These are phyloP conservation scores for Drosophila oshimai DNA, from an alignment of 1,140 invertebrate genomes.

Conservation along the genomic window DNA sequence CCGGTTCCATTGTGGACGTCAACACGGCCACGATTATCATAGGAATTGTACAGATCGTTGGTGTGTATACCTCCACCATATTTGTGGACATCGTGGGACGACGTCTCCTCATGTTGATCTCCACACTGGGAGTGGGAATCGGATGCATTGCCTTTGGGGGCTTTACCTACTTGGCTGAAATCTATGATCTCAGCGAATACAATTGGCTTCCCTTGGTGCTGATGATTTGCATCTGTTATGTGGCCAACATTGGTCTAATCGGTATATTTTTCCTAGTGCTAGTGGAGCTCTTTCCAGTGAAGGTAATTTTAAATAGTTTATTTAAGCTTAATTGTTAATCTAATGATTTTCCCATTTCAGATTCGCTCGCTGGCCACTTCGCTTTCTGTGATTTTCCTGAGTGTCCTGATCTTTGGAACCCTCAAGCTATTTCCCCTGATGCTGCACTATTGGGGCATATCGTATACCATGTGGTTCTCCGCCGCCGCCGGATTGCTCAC, in stretches of 20 bases:
- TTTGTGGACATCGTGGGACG: constrained; percentile 76
- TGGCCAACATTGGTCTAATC: constrained; percentile 66
- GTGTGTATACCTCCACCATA: constrained; percentile 65
- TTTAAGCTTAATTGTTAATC: background rate
- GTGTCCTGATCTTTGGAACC: constrained; percentile 42
- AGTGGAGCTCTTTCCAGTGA: constrained; percentile 70
- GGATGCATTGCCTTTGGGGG: constrained; percentile 63
- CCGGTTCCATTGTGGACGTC: constrained; percentile 85
- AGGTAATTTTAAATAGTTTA: constrained; percentile 39
- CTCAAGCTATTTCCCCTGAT: constrained; percentile 65
- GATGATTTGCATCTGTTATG: constrained; percentile 61
- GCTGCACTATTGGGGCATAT: constrained; percentile 51
- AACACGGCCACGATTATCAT: constrained; percentile 89
- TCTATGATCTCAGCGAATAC: constrained; percentile 36
- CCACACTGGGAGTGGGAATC: constrained; percentile 63
- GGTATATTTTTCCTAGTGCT: constrained; percentile 71
- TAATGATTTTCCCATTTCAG: constrained; percentile 4
- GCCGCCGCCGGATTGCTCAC: constrained; percentile 44
- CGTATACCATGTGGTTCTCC: constrained; percentile 65
- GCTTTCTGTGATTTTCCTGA: constrained; percentile 60
- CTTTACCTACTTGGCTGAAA: constrained; percentile 51
- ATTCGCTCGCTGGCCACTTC: constrained; percentile 64
- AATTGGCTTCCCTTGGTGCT: constrained; percentile 70
- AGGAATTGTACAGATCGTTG: constrained; percentile 83
- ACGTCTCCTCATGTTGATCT: constrained; percentile 71